phyloP scores from a whole-genome alignment of 2,888 invertebrate species.

The Pherbina coryleti region DNA sequence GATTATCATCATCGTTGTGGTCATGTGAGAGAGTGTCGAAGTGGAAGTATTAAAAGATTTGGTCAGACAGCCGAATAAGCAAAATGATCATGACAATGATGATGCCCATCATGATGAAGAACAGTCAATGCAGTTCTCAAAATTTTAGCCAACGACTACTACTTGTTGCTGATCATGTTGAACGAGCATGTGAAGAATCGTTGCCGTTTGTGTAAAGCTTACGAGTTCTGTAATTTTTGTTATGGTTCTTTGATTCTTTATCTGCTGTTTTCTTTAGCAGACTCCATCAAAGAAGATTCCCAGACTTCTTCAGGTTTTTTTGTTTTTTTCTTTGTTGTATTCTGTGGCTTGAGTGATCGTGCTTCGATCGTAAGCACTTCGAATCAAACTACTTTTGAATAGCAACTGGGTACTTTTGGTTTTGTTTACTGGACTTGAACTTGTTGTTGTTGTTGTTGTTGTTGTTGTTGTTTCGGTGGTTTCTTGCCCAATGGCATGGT shows the following conservation, averaged over 20 bases:
- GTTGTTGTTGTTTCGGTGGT: constrained; percentile 38
- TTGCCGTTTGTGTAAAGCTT: neutral
- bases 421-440: constrained; percentile 9
- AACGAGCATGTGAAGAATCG: constrained; percentile 25
- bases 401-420: neutral
- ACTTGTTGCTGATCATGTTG: constrained; percentile 16
- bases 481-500: constrained; percentile 39
- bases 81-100: neutral
- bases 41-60: constrained; percentile 1
- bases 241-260: constrained; percentile 26
- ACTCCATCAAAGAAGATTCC: constrained; percentile 38
- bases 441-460: constrained; percentile 36
- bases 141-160: neutral
- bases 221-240: constrained; percentile 24
- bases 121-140: neutral
- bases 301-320: constrained; percentile 39
- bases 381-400: constrained; percentile 4
- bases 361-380: constrained; percentile 45
- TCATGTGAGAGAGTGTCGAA: constrained; percentile 17
- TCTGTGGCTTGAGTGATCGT: constrained; percentile 42
- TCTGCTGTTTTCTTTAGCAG: constrained; percentile 41
- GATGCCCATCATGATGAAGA: neutral
- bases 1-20: neutral
- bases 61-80: constrained; percentile 18
- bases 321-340: constrained; percentile 30